Conservation (phyloP, 1,140 invertebrate genomes). For the Delia radicum region DNA sequence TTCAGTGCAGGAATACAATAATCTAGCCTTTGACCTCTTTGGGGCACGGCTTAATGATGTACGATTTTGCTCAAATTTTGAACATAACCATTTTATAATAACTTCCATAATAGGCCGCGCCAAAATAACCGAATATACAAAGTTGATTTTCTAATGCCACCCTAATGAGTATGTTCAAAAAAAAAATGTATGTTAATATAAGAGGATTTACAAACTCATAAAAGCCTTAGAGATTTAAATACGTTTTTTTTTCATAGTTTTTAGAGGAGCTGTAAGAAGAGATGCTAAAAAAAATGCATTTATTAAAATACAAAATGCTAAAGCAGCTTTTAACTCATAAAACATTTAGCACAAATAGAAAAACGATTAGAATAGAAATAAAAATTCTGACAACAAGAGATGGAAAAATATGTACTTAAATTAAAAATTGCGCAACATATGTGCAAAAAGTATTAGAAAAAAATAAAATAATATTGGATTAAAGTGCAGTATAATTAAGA, state of each 20-base stretch:
- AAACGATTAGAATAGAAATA: neutral
- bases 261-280: neutral
- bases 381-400: neutral
- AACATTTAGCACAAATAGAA: neutral
- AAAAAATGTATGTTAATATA: neutral
- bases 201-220: neutral
- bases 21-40: too few species aligned
- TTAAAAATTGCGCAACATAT: neutral
- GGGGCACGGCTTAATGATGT: too few species aligned
- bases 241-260: neutral
- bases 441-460: neutral
- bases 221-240: neutral
- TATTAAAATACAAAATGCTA: conserved; percentile 15
- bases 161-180: too few species aligned
- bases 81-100: too few species aligned
- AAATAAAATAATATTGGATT: neutral
- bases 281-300: neutral
- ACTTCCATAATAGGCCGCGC: too few species aligned
- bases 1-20: too few species aligned
- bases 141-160: too few species aligned
- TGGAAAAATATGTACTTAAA: neutral
- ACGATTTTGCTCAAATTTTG: too few species aligned
- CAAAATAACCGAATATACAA: too few species aligned
- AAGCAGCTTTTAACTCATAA: conserved; percentile 29
- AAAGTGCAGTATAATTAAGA: neutral